Conservation (phyloP, 2,797 vertebrate genomes). For the Luscinia megarhynchos region DNA sequence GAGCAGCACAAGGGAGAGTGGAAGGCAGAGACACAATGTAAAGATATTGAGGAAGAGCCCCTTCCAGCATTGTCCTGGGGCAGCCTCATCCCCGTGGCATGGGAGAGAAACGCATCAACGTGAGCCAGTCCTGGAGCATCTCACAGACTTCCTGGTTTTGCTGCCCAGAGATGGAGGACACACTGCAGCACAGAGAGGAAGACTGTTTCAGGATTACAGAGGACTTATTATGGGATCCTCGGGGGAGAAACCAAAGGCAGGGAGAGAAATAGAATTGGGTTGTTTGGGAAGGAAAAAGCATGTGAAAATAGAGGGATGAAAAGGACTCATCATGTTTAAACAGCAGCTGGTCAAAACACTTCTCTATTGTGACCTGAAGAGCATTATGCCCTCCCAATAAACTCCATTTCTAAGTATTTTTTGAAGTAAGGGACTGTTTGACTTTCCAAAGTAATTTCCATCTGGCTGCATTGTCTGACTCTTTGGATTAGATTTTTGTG, state of each 20-base stretch:
- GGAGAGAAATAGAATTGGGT: not conserved
- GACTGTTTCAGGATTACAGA: not conserved
- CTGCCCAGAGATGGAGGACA: not conserved
- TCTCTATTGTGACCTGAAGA: not conserved
- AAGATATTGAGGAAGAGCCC: not conserved
- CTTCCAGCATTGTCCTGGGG: not conserved
- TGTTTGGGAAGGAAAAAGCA: not conserved
- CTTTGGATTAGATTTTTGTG: not conserved
- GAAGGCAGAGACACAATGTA: not conserved
- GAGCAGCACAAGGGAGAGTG: not conserved
- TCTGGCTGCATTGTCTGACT: not conserved
- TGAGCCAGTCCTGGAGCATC: not conserved
- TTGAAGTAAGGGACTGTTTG: not conserved
- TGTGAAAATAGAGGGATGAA: not conserved
- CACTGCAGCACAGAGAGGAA: not conserved
- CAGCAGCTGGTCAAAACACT: not conserved
- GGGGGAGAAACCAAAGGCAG: not conserved
- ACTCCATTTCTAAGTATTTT: not conserved
- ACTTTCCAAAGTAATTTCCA: slow-evolving; percentile 1
- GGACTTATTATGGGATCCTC: not conserved
- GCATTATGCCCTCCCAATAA: not conserved
- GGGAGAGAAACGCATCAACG: not conserved
- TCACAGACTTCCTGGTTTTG: not conserved
- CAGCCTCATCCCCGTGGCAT: not conserved
- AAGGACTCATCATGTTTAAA: not conserved